phyloP scores from a whole-genome alignment of 1,140 invertebrate genomes.

The Cydia fagiglandana region DNA sequence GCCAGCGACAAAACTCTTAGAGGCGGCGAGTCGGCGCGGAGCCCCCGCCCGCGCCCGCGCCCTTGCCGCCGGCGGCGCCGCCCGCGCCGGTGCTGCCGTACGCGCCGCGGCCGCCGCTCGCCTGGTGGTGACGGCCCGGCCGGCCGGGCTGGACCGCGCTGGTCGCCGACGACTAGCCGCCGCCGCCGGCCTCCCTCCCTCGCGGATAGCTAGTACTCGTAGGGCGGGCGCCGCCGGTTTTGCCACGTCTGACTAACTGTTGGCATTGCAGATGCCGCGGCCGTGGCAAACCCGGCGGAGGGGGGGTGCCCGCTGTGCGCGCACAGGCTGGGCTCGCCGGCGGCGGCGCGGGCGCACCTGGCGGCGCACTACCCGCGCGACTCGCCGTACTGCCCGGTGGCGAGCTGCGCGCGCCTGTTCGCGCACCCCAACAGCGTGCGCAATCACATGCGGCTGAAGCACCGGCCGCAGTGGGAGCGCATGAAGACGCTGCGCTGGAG shows the following conservation, averaged over 20 bases:
- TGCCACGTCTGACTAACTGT: background rate
- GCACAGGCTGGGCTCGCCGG: conserved; percentile 80
- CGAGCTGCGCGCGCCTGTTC: conserved; percentile 85
- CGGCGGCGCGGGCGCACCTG: conserved; percentile 85
- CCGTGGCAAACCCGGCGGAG: conserved; percentile 32
- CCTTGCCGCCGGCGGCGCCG: conserved; percentile 88
- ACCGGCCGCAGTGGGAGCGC: conserved; percentile 87
- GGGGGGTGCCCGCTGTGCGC: conserved; percentile 84
- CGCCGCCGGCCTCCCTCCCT: too few species aligned
- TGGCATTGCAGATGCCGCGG: conserved; percentile 1
- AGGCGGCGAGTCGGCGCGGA: conserved; percentile 83
- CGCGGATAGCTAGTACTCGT: background rate
- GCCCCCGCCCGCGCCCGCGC: conserved; percentile 87
- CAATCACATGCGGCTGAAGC: conserved; percentile 91
- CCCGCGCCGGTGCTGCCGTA: too few species aligned
- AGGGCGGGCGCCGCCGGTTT: background rate
- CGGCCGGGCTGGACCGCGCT: conserved; percentile 32
- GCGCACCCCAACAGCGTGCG: conserved; percentile 90
- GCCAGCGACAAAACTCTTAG: conserved; percentile 81
- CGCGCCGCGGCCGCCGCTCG: conserved; percentile 81
- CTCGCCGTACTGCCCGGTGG: conserved; percentile 88
- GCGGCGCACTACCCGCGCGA: conserved; percentile 90
- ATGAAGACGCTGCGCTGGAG: conserved; percentile 91
- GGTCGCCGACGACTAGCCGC: conserved; percentile 19
- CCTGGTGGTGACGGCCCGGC: conserved; percentile 53